Percentiles rank a stretch among this genome's conserved stretches.
Evolutionary conservation across 2,113 vertebrate species (phyloP).

Genomic region (Aythya baeri): DNA sequence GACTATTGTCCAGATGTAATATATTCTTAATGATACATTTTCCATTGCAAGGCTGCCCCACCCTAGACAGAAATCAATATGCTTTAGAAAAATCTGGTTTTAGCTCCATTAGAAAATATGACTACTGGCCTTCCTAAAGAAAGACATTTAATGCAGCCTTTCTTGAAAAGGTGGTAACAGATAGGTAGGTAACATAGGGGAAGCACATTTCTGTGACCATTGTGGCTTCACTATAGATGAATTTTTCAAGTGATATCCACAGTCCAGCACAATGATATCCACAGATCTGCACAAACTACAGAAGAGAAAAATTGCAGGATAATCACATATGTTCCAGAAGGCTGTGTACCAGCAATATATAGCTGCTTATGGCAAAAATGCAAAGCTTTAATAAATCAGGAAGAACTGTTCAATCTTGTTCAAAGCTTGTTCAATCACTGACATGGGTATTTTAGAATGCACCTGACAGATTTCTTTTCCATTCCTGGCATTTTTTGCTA

Average conservation of each 20-base stretch:
- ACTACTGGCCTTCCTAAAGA: background rate
- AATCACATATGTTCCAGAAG: background rate
- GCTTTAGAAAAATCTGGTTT: background rate
- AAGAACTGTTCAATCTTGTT: background rate
- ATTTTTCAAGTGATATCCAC: background rate
- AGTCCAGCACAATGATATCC: background rate
- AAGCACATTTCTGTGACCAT: background rate
- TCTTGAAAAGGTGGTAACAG: background rate
- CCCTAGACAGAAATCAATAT: background rate
- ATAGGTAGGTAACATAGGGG: background rate
- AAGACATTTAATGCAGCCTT: background rate
- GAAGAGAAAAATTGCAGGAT: background rate
- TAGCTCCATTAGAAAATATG: background rate
- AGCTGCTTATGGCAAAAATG: background rate
- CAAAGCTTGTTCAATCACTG: background rate
- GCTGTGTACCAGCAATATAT: background rate
- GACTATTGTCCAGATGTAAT: background rate
- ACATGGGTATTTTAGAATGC: background rate
- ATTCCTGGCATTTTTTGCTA: background rate
- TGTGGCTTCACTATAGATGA: background rate
- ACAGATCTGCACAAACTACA: background rate
- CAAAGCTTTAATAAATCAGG: background rate
- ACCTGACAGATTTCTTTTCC: background rate
- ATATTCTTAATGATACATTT: background rate
- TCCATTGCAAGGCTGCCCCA: background rate